phyloP scores from a whole-genome alignment of 1,140 invertebrate species.

The Onthophagus taurus region DNA sequence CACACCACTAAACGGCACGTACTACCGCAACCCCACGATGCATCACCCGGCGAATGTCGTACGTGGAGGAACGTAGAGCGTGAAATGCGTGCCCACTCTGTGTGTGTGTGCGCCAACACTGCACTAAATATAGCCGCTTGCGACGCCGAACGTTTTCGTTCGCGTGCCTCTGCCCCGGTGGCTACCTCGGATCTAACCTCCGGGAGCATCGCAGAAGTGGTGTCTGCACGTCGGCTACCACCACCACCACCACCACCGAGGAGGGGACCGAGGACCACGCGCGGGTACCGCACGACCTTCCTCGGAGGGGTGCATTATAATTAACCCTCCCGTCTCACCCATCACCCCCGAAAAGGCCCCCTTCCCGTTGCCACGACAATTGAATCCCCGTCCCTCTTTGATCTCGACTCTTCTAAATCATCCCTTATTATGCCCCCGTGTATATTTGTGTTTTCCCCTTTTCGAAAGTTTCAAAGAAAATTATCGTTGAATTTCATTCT shows the following conservation, averaged over 20 bases:
- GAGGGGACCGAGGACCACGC: too few species aligned
- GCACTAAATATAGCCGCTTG: background rate
- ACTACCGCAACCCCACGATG: slow-evolving; percentile 9
- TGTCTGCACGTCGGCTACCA: too few species aligned
- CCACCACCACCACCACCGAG: too few species aligned
- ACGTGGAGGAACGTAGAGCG: background rate
- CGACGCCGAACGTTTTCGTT: too few species aligned
- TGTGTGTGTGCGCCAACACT: background rate
- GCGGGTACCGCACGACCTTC: too few species aligned
- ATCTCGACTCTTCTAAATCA: slow-evolving; percentile 2
- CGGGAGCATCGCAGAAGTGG: too few species aligned
- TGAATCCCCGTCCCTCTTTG: slow-evolving; percentile 1
- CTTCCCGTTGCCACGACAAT: background rate
- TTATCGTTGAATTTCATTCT: too few species aligned
- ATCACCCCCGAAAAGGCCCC: background rate
- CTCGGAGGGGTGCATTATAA: slow-evolving; percentile 13
- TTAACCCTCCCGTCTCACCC: slow-evolving; percentile 6
- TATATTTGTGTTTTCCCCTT: background rate
- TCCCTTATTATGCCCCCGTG: background rate
- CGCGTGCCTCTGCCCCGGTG: too few species aligned
- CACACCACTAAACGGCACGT: slow-evolving; percentile 6
- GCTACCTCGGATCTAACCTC: too few species aligned
- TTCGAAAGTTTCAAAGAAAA: background rate
- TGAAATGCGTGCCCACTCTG: background rate
- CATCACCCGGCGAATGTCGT: background rate